phyloP scores from a whole-genome alignment of 64 coral and sea anemone species.

The Dendronephthya gigantea region DNA sequence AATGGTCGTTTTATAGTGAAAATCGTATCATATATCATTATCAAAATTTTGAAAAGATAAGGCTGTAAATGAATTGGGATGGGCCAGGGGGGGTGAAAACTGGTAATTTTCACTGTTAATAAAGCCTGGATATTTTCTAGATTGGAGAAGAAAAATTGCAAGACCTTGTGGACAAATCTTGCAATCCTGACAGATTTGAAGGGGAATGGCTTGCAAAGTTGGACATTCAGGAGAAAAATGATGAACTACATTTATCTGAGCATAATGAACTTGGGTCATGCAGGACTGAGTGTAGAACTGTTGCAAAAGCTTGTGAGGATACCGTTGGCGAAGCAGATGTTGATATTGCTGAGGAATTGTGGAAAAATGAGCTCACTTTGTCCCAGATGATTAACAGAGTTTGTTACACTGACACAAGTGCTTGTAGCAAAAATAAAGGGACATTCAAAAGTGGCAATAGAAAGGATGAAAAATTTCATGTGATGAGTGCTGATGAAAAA shows the following conservation, averaged over 20 bases:
- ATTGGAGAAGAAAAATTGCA: conserved; percentile 88
- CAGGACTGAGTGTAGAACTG: conserved; percentile 67
- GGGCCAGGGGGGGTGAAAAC: no score
- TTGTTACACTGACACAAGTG: conserved; percentile 73
- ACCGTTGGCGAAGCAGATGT: conserved; percentile 72
- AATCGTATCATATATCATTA: no score
- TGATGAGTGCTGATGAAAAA: conserved; percentile 81
- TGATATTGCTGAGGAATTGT: conserved; percentile 83
- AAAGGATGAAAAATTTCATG: conserved; percentile 67
- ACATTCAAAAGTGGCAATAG: conserved; percentile 57
- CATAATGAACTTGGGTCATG: conserved; percentile 59
- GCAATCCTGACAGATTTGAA: conserved; percentile 84
- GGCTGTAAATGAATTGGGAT: no score
- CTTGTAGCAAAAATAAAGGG: conserved; percentile 41
- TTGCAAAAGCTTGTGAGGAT: conserved; percentile 97
- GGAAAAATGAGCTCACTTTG: conserved; percentile 80
- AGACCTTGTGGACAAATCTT: conserved; percentile 79
- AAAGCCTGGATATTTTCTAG: conserved; percentile 31
- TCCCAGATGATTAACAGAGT: conserved; percentile 85
- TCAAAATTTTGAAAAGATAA: no score
- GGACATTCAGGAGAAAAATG: conserved; percentile 54
- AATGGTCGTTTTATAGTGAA: no score
- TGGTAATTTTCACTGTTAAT: not conserved
- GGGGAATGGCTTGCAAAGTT: conserved; percentile 95
- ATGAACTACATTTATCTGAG: conserved; percentile 49